Conservation (phyloP, 2,888 invertebrate species). For the Eucera pruinosa region DNA sequence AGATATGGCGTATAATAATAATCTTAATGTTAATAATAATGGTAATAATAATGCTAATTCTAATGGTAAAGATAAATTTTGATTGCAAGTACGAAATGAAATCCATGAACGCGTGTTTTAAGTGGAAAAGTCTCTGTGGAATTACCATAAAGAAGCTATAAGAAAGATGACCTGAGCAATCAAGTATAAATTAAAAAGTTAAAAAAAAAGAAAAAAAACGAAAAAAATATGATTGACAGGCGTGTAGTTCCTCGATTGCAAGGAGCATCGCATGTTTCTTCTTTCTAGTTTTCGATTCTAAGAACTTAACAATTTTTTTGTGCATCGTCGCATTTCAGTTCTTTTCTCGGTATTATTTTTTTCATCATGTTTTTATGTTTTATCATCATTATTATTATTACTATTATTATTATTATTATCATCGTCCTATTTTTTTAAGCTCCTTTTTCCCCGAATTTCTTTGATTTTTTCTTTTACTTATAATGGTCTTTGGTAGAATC, state of each 20-base stretch:
- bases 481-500: conserved; percentile 37
- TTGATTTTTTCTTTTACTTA: conserved; percentile 39
- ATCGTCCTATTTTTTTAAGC: conserved; percentile 33
- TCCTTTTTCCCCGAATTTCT: conserved; percentile 39
- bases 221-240: background rate
- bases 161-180: too few species aligned
- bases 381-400: conserved; percentile 35
- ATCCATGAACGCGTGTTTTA: conserved; percentile 52
- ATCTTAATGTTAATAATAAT: conserved; percentile 33
- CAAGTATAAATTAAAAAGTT: too few species aligned
- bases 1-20: conserved; percentile 45
- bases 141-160: too few species aligned
- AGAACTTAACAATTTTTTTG: conserved; percentile 44
- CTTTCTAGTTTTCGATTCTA: conserved; percentile 50
- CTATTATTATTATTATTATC: background rate
- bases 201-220: background rate
- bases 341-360: conserved; percentile 42
- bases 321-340: conserved; percentile 59
- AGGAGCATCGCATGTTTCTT: too few species aligned
- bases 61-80: background rate
- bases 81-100: background rate
- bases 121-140: conserved; percentile 16
- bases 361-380: too few species aligned
- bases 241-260: too few species aligned
- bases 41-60: conserved; percentile 34